Evolutionary conservation across 2,888 invertebrate genomes (phyloP), one percentile per base, ranked within the genome.

Genomic region (Dynastes maya): DNA sequence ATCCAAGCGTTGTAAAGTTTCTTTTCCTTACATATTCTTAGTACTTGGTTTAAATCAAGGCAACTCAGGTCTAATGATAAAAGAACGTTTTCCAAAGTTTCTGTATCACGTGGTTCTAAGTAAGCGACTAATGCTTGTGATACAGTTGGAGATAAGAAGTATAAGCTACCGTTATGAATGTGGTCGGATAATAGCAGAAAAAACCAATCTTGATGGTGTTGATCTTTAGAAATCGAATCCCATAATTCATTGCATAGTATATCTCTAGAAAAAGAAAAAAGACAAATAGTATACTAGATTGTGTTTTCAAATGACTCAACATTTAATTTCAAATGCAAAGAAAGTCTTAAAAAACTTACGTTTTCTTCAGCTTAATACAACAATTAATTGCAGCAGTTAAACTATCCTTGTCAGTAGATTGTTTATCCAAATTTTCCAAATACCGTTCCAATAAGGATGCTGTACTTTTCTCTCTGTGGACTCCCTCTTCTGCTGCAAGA

Each of bases 1-100:
- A 95, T 90, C 86, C 94, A 92, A 49, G 93, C 93, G 86, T 94
- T 93, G 86, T 93, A 94, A 49, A 95, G 87, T 40, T 91, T 90
- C 84, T 92, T 90, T 77, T 90, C 89, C 88, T 92, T 87, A 82
- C 89, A 89, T 65, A 88, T 85, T 77, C 85, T 88, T 89, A 88
- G 92, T 90, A 83, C 93, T 88, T 95, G 95, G 87, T 96, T 94
- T 27, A 96, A 90, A 88, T 96, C 96, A 76, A 96, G 89, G 81
- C 94, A 94, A 68, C 91, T 90, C 83, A 96, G 93, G 82, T 95
- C 93, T 80, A 96, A 89, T 82, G 94, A 93, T 5, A 95, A 91
- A 71, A 96, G 91, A 77, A 95, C 91, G 49, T 92, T 91, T 87
- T 96, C 95, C 75, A 96, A 88, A 80, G 91, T 91, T 82, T 92